These are phyloP conservation scores for Diploptera punctata DNA, from an alignment of 2,888 invertebrate genomes.

Conservation along the genomic window DNA sequence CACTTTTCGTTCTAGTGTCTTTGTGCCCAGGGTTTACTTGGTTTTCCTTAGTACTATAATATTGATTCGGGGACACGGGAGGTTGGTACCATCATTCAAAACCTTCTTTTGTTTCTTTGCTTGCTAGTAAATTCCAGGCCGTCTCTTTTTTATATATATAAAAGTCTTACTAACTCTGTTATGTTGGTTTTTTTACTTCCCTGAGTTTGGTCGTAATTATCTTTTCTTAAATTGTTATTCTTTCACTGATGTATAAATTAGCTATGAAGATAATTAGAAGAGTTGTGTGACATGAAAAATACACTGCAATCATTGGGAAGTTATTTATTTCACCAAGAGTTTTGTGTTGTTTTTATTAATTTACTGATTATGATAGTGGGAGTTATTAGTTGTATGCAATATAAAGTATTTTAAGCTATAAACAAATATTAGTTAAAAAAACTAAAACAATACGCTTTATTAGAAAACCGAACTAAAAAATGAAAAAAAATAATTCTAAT, in stretches of 20 bases:
- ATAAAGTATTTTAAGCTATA: too few relatives aligned
- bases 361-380: too few relatives aligned
- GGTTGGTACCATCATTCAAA: conserved; percentile 32
- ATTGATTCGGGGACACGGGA: conserved; percentile 33
- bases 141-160: neutral
- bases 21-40: conserved; percentile 22
- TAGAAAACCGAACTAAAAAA: too few relatives aligned
- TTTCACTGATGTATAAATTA: neutral
- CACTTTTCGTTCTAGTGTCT: conserved; percentile 24
- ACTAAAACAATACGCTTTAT: too few relatives aligned
- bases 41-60: conserved; percentile 32
- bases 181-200: neutral
- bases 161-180: neutral
- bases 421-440: too few relatives aligned
- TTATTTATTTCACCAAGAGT: too few relatives aligned
- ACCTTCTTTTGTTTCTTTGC: conserved; percentile 17
- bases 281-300: neutral
- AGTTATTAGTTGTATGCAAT: too few relatives aligned
- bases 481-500: too few relatives aligned
- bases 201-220: neutral
- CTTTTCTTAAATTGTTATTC: neutral
- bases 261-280: neutral
- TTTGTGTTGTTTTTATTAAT: too few relatives aligned
- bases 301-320: neutral
- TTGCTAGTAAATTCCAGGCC: neutral